A percentile compares a stretch with the other conserved stretches of the same genome.
Evolutionary conservation across 2,888 invertebrate species (phyloP).

Genomic region (Oxytorus armatus): DNA sequence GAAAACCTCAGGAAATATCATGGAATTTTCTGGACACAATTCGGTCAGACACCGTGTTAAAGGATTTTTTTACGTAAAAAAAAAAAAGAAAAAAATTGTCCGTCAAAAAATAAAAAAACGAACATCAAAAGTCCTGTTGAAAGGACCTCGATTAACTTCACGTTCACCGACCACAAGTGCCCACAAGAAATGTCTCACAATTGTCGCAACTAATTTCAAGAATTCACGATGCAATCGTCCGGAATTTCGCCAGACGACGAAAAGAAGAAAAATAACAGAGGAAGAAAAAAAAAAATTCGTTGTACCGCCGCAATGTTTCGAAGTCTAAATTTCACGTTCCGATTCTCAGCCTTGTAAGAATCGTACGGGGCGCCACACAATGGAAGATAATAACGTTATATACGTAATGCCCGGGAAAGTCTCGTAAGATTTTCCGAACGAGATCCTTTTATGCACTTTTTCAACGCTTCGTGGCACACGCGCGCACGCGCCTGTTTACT

Average conservation of each 20-base stretch:
- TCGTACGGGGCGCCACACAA: conserved; percentile 49
- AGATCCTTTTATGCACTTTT: conserved; percentile 64
- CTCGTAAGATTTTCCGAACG: conserved; percentile 61
- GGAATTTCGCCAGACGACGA: conserved; percentile 43
- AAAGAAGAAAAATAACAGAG: conserved; percentile 18
- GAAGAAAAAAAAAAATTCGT: conserved; percentile 31
- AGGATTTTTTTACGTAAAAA: no score
- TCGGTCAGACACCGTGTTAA: no score
- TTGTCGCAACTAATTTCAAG: conserved; percentile 7
- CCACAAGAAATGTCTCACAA: not conserved
- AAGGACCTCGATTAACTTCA: no score
- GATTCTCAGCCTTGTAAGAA: conserved; percentile 57
- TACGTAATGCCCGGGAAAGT: conserved; percentile 63
- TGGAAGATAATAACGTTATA: conserved; percentile 44
- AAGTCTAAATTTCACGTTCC: conserved; percentile 59
- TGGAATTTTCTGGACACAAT: no score
- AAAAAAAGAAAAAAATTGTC: no score
- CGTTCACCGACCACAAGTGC: no score
- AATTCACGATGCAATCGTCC: conserved; percentile 32
- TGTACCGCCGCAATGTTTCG: conserved; percentile 27
- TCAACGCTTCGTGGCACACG: conserved; percentile 66
- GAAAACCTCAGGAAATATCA: no score
- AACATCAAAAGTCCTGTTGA: no score
- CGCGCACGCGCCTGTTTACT: conserved; percentile 50
- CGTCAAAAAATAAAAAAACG: not conserved